Evolutionary conservation across 2,888 invertebrate genomes (phyloP), one percentile per base, ranked within the genome.

Genomic region (Tinea semifulvella): DNA sequence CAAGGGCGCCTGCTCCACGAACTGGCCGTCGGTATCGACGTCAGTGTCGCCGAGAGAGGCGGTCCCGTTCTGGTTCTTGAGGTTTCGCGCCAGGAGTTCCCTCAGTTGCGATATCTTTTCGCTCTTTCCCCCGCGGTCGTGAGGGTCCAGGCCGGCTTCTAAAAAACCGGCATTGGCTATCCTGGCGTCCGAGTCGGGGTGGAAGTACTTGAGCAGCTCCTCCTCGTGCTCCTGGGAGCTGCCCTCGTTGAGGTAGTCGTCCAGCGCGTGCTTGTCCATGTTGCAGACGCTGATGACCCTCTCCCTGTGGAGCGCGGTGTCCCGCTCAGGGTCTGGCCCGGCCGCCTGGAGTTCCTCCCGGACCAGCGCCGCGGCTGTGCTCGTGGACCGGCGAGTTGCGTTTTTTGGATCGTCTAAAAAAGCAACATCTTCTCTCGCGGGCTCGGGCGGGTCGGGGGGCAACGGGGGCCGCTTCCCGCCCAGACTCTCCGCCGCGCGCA

Each of bases 191-290:
- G 67, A 64, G 44, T 66, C 64, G 38, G 65, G 61, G 44, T 86
- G 89, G 69, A 92, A 92, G 74, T 92, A 93, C 72, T 91, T 90
- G 65, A 91, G 82, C 56, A 94, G 72, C 71, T 93, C 93, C 61
- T 92, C 92, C 61, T 92, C 92, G 66, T 93, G 92, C 60, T 90
- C 91, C 58, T 90, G 91, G 35, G 88, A 88, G 65, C 87, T 88
- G 50, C 89, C 90, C 51, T 87, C 88, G 64, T 89, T 88, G 52
- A 92, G 79, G 65, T 92, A 92, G 69, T 91, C 92, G 64, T 91
- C 91, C 50, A 92, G 73, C 50, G 89, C 90, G 66, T 92, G 91
- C 56, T 90, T 89, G 63, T 90, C 90, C 60, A 91, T 88, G 54
- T 88, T 88, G 60, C 89, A 88, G 54, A 91, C 87, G 64, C 89